Evolutionary conservation across 2,888 invertebrate genomes (phyloP).

Genomic region (Blera fallax): DNA sequence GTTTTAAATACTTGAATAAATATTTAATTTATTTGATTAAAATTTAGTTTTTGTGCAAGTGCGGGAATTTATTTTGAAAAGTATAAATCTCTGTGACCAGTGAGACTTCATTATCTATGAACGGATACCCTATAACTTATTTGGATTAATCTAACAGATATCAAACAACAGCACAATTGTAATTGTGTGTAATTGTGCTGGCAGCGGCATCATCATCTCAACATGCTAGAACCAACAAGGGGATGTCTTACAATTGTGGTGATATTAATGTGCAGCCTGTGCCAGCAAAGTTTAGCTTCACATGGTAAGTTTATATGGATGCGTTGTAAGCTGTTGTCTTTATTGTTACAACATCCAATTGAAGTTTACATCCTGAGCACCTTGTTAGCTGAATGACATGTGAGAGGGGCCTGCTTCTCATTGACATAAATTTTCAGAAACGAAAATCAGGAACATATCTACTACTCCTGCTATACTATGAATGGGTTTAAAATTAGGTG

Average conservation of each 20-base stretch:
- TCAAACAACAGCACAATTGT: conserved; percentile 37
- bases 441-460: conserved; percentile 17
- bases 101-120: conserved; percentile 43
- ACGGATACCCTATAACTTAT: conserved; percentile 50
- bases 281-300: conserved; percentile 58
- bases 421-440: neutral
- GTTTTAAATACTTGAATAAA: conserved; percentile 7
- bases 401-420: neutral
- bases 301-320: conserved; percentile 56
- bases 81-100: conserved; percentile 18
- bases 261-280: conserved; percentile 48
- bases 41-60: conserved; percentile 12
- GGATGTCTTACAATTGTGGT: conserved; percentile 56
- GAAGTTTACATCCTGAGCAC: conserved; percentile 6
- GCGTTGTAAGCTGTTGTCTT: conserved; percentile 20
- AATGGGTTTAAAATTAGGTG: conserved; percentile 69
- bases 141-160: conserved; percentile 55
- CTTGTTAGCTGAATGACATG: conserved; percentile 56
- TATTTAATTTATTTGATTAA: neutral
- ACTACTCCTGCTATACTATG: conserved; percentile 7
- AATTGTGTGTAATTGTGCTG: conserved; percentile 55
- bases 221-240: conserved; percentile 50
- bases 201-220: conserved; percentile 30
- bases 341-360: conserved; percentile 27
- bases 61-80: neutral